Evolutionary conservation across 2,113 vertebrate species (phyloP).

Genomic region (Paradoxurus hermaphroditus): DNA sequence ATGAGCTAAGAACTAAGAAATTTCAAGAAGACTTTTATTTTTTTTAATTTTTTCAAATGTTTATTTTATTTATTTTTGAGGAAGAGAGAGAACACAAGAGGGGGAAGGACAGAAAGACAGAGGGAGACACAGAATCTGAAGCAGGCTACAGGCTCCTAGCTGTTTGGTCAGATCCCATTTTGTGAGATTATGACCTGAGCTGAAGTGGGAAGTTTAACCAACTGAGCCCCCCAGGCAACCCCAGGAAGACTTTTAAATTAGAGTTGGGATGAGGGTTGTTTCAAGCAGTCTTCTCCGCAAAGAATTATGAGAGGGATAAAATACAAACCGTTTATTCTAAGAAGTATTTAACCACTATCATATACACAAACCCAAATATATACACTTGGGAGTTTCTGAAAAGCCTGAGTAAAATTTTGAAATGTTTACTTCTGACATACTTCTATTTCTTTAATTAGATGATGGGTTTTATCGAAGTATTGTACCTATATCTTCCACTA

Average conservation of each 20-base stretch:
- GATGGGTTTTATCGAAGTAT: not conserved
- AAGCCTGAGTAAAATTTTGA: not conserved
- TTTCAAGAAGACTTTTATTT: not conserved
- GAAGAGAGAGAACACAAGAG: too few relatives aligned
- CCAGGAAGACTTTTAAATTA: not conserved
- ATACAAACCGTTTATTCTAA: not conserved
- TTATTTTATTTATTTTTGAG: too few relatives aligned
- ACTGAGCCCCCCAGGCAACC: too few relatives aligned
- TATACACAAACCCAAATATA: not conserved
- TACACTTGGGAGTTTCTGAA: not conserved
- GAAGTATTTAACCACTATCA: not conserved
- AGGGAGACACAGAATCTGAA: too few relatives aligned
- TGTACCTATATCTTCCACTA: not conserved
- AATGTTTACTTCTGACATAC: not conserved
- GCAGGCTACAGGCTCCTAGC: too few relatives aligned
- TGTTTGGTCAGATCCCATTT: too few relatives aligned
- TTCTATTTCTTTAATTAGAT: not conserved
- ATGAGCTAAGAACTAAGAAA: not conserved
- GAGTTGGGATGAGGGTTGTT: not conserved
- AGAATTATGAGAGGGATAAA: not conserved
- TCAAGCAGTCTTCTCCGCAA: not conserved
- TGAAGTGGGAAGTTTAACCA: too few relatives aligned
- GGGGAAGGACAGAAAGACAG: too few relatives aligned
- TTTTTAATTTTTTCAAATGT: too few relatives aligned
- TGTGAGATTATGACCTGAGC: too few relatives aligned